Evolutionary conservation across 2,888 invertebrate genomes (phyloP).

Genomic region (Pyrgus malvae): DNA sequence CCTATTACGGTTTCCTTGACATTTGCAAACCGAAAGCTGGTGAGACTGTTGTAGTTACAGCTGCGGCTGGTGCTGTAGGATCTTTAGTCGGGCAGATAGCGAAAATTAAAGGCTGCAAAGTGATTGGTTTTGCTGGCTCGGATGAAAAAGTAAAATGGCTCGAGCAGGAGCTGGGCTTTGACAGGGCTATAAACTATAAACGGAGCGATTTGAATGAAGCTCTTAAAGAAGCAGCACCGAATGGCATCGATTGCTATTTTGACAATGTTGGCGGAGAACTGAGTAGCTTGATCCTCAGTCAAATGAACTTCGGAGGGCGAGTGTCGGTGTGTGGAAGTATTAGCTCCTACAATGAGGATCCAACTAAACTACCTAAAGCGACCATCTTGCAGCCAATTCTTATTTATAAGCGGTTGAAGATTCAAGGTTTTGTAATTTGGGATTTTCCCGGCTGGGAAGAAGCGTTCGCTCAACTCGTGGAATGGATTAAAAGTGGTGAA

Average conservation of each 20-base stretch:
- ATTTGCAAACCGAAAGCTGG: slow-evolving; percentile 84
- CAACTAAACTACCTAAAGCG: slow-evolving; percentile 47
- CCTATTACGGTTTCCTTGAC: slow-evolving; percentile 85
- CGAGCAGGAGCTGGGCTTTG: slow-evolving; percentile 83
- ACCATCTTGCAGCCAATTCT: slow-evolving; percentile 78
- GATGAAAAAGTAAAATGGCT: slow-evolving; percentile 86
- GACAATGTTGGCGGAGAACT: slow-evolving; percentile 87
- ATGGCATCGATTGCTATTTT: slow-evolving; percentile 87
- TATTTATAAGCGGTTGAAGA: slow-evolving; percentile 79
- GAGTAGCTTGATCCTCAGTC: slow-evolving; percentile 75
- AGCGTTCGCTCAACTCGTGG: slow-evolving; percentile 78
- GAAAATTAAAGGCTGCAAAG: slow-evolving; percentile 80
- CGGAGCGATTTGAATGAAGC: slow-evolving; percentile 70
- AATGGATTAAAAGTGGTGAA: slow-evolving; percentile 85
- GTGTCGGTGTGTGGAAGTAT: slow-evolving; percentile 56
- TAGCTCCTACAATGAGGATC: slow-evolving; percentile 56
- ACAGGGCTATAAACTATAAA: slow-evolving; percentile 87
- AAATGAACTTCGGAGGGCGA: slow-evolving; percentile 74
- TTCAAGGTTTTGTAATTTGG: slow-evolving; percentile 82
- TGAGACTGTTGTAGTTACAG: slow-evolving; percentile 84
- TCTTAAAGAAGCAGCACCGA: slow-evolving; percentile 83
- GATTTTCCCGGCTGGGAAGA: slow-evolving; percentile 83
- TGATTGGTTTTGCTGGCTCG: slow-evolving; percentile 86
- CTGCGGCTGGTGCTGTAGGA: slow-evolving; percentile 88
- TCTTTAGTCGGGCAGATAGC: slow-evolving; percentile 87